Evolutionary conservation across 2,797 vertebrate species (phyloP).

Genomic region (Pangasius macronema): DNA sequence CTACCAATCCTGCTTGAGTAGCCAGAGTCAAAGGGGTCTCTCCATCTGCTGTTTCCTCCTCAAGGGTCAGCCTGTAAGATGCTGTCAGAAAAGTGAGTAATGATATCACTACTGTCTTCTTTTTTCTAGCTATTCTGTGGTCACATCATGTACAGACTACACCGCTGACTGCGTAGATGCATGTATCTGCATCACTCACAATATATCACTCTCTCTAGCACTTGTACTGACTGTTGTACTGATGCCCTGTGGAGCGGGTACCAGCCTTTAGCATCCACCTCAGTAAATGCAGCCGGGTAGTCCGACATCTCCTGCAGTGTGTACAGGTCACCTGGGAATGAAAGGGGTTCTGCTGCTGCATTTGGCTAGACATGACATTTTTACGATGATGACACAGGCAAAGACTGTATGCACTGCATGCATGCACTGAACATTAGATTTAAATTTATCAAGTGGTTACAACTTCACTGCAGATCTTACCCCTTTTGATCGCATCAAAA

Average conservation of each 20-base stretch:
- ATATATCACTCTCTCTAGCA: conserved; percentile 80
- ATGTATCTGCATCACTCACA: conserved; percentile 63
- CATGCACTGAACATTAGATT: neutral
- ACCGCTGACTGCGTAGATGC: neutral
- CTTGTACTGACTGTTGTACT: conserved; percentile 74
- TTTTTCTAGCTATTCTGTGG: neutral
- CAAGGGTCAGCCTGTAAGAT: conserved; percentile 76
- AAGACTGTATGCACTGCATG: neutral
- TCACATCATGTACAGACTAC: neutral
- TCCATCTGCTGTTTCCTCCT: conserved; percentile 81
- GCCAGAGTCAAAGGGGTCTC: conserved; percentile 85
- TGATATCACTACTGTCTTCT: neutral
- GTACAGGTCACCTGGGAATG: conserved; percentile 75
- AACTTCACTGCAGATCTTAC: conserved; percentile 61
- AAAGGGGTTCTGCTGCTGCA: neutral
- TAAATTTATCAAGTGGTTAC: neutral
- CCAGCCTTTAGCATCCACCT: conserved; percentile 82
- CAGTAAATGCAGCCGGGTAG: conserved; percentile 76
- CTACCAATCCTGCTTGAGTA: conserved; percentile 73
- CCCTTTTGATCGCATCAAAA: conserved; percentile 74
- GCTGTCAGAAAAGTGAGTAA: conserved; percentile 47
- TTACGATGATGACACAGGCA: neutral
- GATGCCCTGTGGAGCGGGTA: conserved; percentile 83
- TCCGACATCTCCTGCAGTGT: conserved; percentile 77
- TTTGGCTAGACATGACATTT: conserved; percentile 2